These are phyloP conservation scores for Hofmannophila pseudospretella DNA, from an alignment of 2,888 invertebrate genomes.

Conservation along the genomic window DNA sequence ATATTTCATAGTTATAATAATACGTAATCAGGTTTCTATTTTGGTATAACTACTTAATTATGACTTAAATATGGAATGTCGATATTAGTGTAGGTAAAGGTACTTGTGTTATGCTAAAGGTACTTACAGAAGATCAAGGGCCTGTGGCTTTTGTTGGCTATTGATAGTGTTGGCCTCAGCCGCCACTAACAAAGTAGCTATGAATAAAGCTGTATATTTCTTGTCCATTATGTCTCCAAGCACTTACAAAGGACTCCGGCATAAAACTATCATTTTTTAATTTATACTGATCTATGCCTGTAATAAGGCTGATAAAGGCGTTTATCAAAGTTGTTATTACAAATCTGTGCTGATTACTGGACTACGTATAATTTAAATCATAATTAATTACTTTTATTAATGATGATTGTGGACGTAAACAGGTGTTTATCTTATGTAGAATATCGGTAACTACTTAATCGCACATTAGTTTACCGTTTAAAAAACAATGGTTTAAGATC, in stretches of 20 bases:
- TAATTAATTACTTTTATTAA: slow-evolving; percentile 36
- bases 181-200: slow-evolving; percentile 40
- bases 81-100: no score
- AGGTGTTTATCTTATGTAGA: background rate
- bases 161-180: slow-evolving; percentile 43
- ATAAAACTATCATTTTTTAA: slow-evolving; percentile 19
- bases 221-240: slow-evolving; percentile 34
- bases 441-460: no score
- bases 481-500: no score
- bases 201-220: slow-evolving; percentile 37
- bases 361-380: slow-evolving; percentile 27
- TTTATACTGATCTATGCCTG: slow-evolving; percentile 27
- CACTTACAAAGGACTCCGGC: slow-evolving; percentile 12
- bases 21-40: no score
- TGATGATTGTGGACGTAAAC: slow-evolving; percentile 2
- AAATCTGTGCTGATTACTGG: slow-evolving; percentile 19
- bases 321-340: slow-evolving; percentile 26
- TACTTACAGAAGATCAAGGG: slow-evolving; percentile 26
- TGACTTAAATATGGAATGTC: no score
- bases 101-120: no score
- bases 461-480: no score
- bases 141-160: slow-evolving; percentile 17
- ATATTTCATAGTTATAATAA: no score
- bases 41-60: no score
- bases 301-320: slow-evolving; percentile 33